phyloP scores from a whole-genome alignment of 2,113 vertebrate genomes.

The Oreotragus oreotragus region DNA sequence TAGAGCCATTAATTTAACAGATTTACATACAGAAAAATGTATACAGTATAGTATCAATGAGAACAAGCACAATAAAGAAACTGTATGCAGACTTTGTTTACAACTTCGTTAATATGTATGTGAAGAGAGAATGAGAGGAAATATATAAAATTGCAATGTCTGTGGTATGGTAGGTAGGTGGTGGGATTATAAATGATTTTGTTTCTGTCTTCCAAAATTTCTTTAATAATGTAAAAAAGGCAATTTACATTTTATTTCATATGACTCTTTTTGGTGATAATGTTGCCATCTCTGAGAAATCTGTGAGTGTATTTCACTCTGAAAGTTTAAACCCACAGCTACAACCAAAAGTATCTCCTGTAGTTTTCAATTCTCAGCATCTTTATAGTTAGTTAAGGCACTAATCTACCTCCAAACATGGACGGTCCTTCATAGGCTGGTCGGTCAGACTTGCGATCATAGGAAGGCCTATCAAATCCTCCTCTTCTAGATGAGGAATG shows the following conservation, averaged over 20 bases:
- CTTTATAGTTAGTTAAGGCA: slow-evolving; percentile 12
- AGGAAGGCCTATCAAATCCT: slow-evolving; percentile 89
- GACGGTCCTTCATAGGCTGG: slow-evolving; percentile 85
- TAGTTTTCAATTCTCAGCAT: slow-evolving; percentile 6
- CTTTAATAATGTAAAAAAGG: neutral
- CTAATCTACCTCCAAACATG: slow-evolving; percentile 85
- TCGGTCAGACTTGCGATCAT: slow-evolving; percentile 90
- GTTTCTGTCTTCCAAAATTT: neutral
- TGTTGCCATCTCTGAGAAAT: neutral
- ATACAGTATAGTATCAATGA: neutral
- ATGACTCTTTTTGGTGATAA: slow-evolving; percentile 21
- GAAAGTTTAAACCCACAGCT: neutral
- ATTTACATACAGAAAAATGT: neutral
- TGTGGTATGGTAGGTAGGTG: neutral
- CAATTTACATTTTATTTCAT: slow-evolving; percentile 12
- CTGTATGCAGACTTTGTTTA: neutral
- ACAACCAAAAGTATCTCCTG: neutral
- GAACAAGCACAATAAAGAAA: neutral
- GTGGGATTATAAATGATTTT: neutral
- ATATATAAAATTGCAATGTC: slow-evolving; percentile 2
- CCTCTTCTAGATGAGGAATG: slow-evolving; percentile 85
- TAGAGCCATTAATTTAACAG: neutral
- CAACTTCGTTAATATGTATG: neutral
- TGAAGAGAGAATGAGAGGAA: neutral
- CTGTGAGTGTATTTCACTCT: neutral